Evolutionary conservation across 2,888 invertebrate genomes (phyloP), one percentile per base, ranked within the genome.

Genomic region (Merodon equestris): DNA sequence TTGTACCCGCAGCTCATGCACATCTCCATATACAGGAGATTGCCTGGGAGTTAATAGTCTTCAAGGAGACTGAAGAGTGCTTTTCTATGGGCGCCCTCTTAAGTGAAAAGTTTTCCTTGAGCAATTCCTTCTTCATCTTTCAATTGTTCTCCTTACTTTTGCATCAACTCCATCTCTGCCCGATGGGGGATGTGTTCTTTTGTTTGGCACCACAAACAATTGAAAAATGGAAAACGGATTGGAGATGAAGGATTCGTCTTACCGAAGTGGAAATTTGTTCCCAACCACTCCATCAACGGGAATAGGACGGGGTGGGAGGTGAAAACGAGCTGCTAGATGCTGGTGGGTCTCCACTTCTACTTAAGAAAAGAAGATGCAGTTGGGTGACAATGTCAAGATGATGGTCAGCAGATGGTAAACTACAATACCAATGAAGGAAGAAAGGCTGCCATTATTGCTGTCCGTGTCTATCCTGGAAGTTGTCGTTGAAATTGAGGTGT

Each of bases 201-300:
- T 77, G 77, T 77, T 77, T 63, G 72, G 67, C 67, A 63, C 61
- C 57, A 68, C 53, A 67, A 73, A 73, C 77, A 73, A 73, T 77
- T 73, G 77, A 73, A 77, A 73, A 68, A 77, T 77, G 73, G 57
- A 68, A 73, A 77, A 77, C 77, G 77, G 73, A 77, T 77, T 77
- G 61, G 14, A 77, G 77, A 63, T 63, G 77, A 77, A 77, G 73
- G 73, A 77, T 77, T 73, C 73, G 53, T 73, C 58, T 63, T 51
- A 27, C 27, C 7, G 3, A 27, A 27, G 27, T 14, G 38, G 15
- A 53, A 67, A 58, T 72, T 73, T 68, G 67, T 77, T 67, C 57
- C 10, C 40, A 10, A n/a, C 2, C 40, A 3, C 40, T n/a, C 40
- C 40, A 40, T 10, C 36, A 18, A 2, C 36, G 48, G 58, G 36